phyloP scores from a whole-genome alignment of 2,888 invertebrate genomes.

The Oasisia sp. region DNA sequence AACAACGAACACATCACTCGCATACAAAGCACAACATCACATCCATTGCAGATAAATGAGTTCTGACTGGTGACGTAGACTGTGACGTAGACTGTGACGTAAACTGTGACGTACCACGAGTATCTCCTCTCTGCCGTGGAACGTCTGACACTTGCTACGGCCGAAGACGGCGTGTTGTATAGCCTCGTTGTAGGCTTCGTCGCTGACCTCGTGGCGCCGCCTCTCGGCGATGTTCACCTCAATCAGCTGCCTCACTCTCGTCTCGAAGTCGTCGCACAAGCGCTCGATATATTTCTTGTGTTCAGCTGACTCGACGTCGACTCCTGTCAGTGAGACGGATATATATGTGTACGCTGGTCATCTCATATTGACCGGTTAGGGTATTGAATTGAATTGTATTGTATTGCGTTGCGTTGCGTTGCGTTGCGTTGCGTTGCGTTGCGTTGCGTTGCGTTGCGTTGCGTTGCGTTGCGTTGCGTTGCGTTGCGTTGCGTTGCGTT shows the following conservation, averaged over 20 bases:
- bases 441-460: too few relatives aligned
- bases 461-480: too few relatives aligned
- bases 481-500: too few relatives aligned
- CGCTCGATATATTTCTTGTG: constrained; percentile 75
- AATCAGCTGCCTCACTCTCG: constrained; percentile 76
- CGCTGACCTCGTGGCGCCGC: constrained; percentile 70
- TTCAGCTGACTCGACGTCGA: constrained; percentile 70
- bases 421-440: too few relatives aligned
- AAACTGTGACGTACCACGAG: constrained; percentile 66
- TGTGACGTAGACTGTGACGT: too few relatives aligned
- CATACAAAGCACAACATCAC: too few relatives aligned
- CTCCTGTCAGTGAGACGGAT: constrained; percentile 54
- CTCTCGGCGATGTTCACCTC: constrained; percentile 66
- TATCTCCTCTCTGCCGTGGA: constrained; percentile 77
- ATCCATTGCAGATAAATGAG: too few relatives aligned
- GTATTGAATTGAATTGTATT: too few relatives aligned
- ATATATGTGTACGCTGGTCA: not conserved
- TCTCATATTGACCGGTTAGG: not conserved
- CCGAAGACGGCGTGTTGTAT: constrained; percentile 79
- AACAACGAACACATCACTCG: too few relatives aligned
- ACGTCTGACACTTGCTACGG: constrained; percentile 77
- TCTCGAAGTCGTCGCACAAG: constrained; percentile 75
- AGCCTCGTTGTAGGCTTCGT: constrained; percentile 74
- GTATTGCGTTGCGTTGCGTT: too few relatives aligned
- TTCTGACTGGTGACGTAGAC: too few relatives aligned